Base-by-base conservation (phyloP, 2,113 vertebrate genomes). In the Benitochromis conjunctus region DNA sequence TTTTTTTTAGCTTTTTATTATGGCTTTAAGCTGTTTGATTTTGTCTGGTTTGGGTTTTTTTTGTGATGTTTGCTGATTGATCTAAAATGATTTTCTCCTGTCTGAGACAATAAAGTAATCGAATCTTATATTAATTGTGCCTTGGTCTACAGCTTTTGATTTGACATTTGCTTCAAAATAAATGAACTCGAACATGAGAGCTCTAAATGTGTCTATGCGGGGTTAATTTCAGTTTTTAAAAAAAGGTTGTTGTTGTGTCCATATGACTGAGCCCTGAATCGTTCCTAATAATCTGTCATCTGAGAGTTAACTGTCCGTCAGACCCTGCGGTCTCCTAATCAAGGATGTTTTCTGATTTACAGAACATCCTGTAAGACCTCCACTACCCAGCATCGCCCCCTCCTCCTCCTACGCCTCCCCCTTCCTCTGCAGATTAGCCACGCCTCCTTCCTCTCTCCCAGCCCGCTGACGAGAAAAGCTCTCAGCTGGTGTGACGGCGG, bases 351-450 rank as follows among this genome's bases (percentile, higher is more conserved):
- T 88, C 55, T 58, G 79, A 83, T 80, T 84, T 81, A 82, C 54
- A 86, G 69, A 90, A 89, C 91, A 85, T 91, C 89, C 89, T 88
- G 91, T 90, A 29, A 81, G 74, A 86, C 64, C 84, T 81, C 66
- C 14, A 3, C 54, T 34, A 69, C 48, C 26, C 19, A 24, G 10
- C 18, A 46, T 18, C 69, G 3, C 71, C 84, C 4, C 82, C 86
- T 13, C 29, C 84, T 18, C 79, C 83, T 19, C 26, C 79, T 82
- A 53, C 82, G 54, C 19, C 53, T 36, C 34, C n/a, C 5, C 79
- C 81, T 48, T n/a, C 71, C 46, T 53, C 71, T 53, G 71, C 14
- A 76, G 71, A 34, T 10, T 53, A 2, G 46, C 46, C 71, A 76
- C 71, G 53, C 71, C 71, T 13, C 46, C 71, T 76, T 34, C 46